phyloP scores from a whole-genome alignment of 1,140 invertebrate species.

The Tribolium castaneum region DNA sequence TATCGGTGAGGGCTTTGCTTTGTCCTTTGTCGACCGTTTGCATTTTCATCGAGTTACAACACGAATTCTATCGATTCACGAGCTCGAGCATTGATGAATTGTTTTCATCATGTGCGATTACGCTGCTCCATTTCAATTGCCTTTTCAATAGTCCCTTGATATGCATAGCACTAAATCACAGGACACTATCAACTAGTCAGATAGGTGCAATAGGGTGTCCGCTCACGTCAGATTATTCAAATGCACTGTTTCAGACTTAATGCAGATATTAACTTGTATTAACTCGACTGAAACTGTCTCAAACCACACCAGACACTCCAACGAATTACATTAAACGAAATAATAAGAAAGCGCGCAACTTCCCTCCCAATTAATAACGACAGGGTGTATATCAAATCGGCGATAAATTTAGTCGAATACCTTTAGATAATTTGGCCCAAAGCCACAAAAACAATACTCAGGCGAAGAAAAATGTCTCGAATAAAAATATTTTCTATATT shows the following conservation, averaged over 20 bases:
- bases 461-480: neutral
- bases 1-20: constrained; percentile 46
- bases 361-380: constrained; percentile 16
- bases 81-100: constrained; percentile 60
- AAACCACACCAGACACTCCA: neutral
- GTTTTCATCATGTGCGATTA: constrained; percentile 64
- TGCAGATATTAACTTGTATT: constrained; percentile 22
- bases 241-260: constrained; percentile 42
- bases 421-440: constrained; percentile 28
- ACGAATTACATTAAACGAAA: neutral
- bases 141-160: constrained; percentile 62
- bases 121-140: constrained; percentile 62
- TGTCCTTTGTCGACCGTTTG: constrained; percentile 38
- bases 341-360: neutral
- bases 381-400: constrained; percentile 31
- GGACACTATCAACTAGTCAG: constrained; percentile 59
- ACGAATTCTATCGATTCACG: constrained; percentile 51
- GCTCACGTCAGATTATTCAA: constrained; percentile 56
- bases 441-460: constrained; percentile 35
- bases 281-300: neutral
- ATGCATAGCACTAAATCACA: constrained; percentile 62
- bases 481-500: constrained; percentile 33
- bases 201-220: constrained; percentile 59
- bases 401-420: constrained; percentile 37
- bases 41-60: constrained; percentile 52